Percentiles rank a stretch among this genome's conserved stretches.
Conservation (phyloP, 2,113 vertebrate genomes). For the Urocitellus parryii region DNA sequence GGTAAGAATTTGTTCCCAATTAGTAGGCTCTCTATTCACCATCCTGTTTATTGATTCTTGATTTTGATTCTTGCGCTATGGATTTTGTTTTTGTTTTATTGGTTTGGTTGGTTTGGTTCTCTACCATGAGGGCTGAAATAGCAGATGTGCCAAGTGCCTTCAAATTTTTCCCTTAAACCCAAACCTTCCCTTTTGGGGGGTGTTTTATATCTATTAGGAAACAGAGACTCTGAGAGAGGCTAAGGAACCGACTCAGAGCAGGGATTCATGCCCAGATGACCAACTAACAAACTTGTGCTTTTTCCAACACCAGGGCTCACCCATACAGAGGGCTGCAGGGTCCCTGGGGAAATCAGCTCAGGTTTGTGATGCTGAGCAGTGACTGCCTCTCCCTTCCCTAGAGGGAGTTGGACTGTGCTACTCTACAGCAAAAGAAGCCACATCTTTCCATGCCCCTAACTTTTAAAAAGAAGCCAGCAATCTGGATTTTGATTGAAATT, state of each 20-base stretch:
- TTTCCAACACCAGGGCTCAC: not conserved
- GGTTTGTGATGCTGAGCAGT: too few species aligned
- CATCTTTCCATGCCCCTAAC: not conserved
- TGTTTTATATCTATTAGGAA: not conserved
- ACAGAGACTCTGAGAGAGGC: not conserved
- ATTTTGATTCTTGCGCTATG: too few species aligned
- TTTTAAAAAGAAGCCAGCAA: not conserved
- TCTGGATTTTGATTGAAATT: not conserved
- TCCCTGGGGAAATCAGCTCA: not conserved
- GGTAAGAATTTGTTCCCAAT: too few species aligned
- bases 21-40: too few species aligned
- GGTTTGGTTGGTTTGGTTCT: too few species aligned
- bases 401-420: too few species aligned
- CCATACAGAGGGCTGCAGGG: not conserved
- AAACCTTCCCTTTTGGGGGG: not conserved
- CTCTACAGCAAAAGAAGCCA: not conserved
- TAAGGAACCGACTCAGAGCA: too few species aligned
- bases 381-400: not conserved
- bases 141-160: not conserved
- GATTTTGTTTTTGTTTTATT: too few species aligned
- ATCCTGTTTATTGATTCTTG: too few species aligned
- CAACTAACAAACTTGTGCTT: not conserved
- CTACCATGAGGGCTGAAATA: not conserved
- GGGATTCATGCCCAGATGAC: not conserved
- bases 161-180: not conserved